These are phyloP conservation scores for Epizoanthus stellaris DNA, from an alignment of 92 coral and sea anemone species.

Conservation along the genomic window DNA sequence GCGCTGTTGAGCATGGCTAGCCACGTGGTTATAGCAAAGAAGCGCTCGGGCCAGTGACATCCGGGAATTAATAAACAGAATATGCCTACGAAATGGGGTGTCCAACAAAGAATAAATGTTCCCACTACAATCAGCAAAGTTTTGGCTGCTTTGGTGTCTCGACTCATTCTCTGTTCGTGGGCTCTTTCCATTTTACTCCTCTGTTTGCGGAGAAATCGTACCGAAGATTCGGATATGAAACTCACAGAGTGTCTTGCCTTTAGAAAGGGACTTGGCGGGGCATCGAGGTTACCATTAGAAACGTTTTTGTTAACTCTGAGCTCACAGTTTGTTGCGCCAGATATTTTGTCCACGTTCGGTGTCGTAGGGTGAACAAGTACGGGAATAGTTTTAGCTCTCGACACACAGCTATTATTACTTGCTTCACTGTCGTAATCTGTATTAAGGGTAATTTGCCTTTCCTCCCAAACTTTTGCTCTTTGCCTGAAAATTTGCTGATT, in stretches of 20 bases:
- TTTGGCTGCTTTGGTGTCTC: constrained; percentile 84
- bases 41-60: constrained; percentile 79
- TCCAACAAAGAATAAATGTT: constrained; percentile 81
- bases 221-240: constrained; percentile 10
- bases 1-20: constrained; percentile 91
- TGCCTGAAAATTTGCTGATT: too few relatives aligned
- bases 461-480: neutral
- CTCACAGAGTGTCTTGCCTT: constrained; percentile 1
- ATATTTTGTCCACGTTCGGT: neutral
- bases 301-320: neutral
- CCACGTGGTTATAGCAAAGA: constrained; percentile 89
- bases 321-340: neutral
- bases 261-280: neutral
- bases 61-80: constrained; percentile 66
- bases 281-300: neutral
- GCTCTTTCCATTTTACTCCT: constrained; percentile 28
- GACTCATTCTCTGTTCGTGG: constrained; percentile 49
- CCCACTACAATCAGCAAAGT: constrained; percentile 83
- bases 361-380: constrained; percentile 1
- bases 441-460: constrained; percentile 8
- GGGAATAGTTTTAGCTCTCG: neutral
- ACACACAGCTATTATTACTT: constrained; percentile 6
- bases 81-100: constrained; percentile 87
- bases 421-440: neutral
- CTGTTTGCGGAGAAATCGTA: constrained; percentile 14